Base-by-base conservation (phyloP, 2,113 vertebrate genomes). In the Pantherophis guttatus region DNA sequence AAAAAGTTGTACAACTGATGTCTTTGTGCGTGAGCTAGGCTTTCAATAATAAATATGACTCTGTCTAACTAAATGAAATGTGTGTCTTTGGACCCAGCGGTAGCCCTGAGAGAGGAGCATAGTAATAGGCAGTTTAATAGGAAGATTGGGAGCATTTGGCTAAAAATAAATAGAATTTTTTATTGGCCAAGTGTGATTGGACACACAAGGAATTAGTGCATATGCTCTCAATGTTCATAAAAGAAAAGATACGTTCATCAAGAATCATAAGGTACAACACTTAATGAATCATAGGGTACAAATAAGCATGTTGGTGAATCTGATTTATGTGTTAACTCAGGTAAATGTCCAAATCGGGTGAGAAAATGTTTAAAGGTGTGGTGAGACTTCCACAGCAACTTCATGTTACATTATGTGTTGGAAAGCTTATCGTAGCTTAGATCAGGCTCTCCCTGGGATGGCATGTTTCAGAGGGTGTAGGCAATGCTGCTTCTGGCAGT, bases 381-480 rank as follows among this genome's bases (percentile, higher is more conserved):
- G 5, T 81, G 17, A 44, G 39, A 54, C 9, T 21, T 21, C 23
- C 13, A 33, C 26, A 85, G 90, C 70, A 87, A 91, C 50, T 62
- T 44, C 12, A 7, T 81, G 11, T 54, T 86, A 54, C 29, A 55
- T 29, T 50, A 52, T 57, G 9, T 6, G 39, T 39, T 48, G 54
- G 48, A 44, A 70, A 89, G 21, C 62, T 89, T 94, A 89, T 89
- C 53, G n/a, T n/a, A 92, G 48, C 26, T 87, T 85, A 86, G 48
- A 86, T 91, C 23, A 59, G 93, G 44, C 87, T 94, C 57, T 94
- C 87, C 90, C 57, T 65, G 23, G 55, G 88, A 92, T 90, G 88
- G 91, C 87, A 90, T 89, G 70, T 92, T 94, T n/a, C 70, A 89
- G 87, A 89, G 88, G 92, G 50, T 93, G 54, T 26, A 59, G 92